These are phyloP conservation scores for Melanargia galathea DNA, from an alignment of 2,888 invertebrate species.

Conservation along the genomic window DNA sequence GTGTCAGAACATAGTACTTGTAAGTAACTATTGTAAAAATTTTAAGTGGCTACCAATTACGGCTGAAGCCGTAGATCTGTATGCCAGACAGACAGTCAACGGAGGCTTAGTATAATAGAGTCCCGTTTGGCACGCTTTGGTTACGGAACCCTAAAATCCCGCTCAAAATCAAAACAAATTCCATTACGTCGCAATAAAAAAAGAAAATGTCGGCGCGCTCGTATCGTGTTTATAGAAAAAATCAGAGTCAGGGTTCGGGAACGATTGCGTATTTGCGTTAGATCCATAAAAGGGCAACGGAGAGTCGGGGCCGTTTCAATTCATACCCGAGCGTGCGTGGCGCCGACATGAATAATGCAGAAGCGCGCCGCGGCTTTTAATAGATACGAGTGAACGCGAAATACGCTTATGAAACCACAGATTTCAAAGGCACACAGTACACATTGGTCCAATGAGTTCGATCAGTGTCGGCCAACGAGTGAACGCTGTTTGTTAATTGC, in stretches of 20 bases:
- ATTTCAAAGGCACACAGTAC: background rate
- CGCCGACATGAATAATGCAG: conserved; percentile 53
- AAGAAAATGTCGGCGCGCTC: background rate
- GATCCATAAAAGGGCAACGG: conserved; percentile 46
- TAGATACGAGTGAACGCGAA: background rate
- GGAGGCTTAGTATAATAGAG: too few relatives aligned
- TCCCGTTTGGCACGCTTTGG: too few relatives aligned
- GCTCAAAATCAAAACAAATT: too few relatives aligned
- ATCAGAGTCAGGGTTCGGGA: background rate
- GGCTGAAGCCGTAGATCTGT: too few relatives aligned
- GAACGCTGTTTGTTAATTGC: too few relatives aligned
- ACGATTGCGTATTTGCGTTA: conserved; percentile 49
- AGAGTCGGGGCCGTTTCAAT: conserved; percentile 49
- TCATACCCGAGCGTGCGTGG: conserved; percentile 56
- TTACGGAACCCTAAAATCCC: too few relatives aligned
- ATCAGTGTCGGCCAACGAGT: too few relatives aligned
- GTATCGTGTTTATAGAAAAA: conserved; percentile 10
- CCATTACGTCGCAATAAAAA: too few relatives aligned
- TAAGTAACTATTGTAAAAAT: too few relatives aligned
- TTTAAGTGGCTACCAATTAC: too few relatives aligned
- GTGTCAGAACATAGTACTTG: too few relatives aligned
- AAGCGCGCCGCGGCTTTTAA: conserved; percentile 7
- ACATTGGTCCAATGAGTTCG: background rate
- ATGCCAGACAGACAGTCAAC: too few relatives aligned
- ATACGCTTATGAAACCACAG: conserved; percentile 15